A percentile compares a stretch with the other conserved stretches of the same genome.
These are phyloP conservation scores for Cecropterus lyciades DNA, from an alignment of 1,140 invertebrate genomes.

Conservation along the genomic window DNA sequence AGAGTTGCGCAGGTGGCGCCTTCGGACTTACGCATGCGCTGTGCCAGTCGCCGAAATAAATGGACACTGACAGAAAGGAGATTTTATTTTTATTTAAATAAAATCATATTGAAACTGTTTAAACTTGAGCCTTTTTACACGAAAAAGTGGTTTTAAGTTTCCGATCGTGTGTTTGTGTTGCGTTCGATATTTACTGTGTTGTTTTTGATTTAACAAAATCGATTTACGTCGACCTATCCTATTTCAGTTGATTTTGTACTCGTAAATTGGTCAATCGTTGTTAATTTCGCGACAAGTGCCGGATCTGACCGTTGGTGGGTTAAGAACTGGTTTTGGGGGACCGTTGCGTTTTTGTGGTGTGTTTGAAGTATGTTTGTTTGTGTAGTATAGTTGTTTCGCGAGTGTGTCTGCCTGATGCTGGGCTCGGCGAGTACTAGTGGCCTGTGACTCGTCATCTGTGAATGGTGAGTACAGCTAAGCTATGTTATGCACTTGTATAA, in stretches of 20 bases:
- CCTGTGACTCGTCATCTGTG: conserved; percentile 52
- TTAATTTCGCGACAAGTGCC: conserved; percentile 68
- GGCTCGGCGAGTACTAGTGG: conserved; percentile 46
- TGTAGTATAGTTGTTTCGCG: conserved; percentile 63
- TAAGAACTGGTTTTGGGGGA: conserved; percentile 66
- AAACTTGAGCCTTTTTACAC: conserved; percentile 56
- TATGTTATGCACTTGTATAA: conserved; percentile 47
- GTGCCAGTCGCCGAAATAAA: conserved; percentile 46
- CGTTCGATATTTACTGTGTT: conserved; percentile 43
- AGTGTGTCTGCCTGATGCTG: conserved; percentile 68
- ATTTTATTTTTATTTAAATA: conserved; percentile 61
- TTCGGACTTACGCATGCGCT: conserved; percentile 56
- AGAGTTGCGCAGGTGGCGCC: conserved; percentile 66
- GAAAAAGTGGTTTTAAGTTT: conserved; percentile 46
- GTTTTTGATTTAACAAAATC: conserved; percentile 63
- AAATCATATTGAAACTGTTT: conserved; percentile 48
- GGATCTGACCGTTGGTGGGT: conserved; percentile 54
- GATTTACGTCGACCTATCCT: conserved; percentile 62
- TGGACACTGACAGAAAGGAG: conserved; percentile 64
- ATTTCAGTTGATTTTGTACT: conserved; percentile 61
- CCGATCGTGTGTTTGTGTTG: conserved; percentile 31
- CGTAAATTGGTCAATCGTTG: conserved; percentile 52
- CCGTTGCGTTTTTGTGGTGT: conserved; percentile 69
- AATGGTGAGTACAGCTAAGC: conserved; percentile 59
- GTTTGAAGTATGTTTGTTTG: conserved; percentile 57